Base-by-base conservation (phyloP, 2,797 vertebrate species). In the Thunnus albacares region DNA sequence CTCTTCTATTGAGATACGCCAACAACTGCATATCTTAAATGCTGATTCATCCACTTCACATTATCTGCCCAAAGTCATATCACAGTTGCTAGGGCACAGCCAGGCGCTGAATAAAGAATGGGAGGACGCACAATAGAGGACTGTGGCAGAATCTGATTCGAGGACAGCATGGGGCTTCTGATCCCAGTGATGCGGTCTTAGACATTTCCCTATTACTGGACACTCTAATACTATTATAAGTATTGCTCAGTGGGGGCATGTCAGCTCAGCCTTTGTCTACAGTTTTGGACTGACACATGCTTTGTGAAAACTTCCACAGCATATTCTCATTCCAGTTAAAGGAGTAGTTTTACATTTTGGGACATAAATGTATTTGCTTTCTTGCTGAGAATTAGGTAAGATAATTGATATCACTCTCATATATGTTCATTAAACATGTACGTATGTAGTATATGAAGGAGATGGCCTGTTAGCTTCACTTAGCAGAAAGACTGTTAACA, bases 101-200 rank as follows among this genome's bases (percentile, higher is more conserved):
- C 65, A 56, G 63, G 69, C 26, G 22, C 28, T 55, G n/a, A n/a
- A 22, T 56, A 15, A n/a, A 60, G 58, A 33, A 49, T 47, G 38
- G n/a, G 41, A 59, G n/a, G 30, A 63, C 14, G 9, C 24, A 61
- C 59, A 41, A 64, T 20, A 59, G 57, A 77, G 51, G 47, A 35
- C 30, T 33, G 45, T 49, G 13, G 12, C 43, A 38, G 28, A 43
- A 72, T 49, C 71, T 56, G 47, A 62, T 73, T 56, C 2, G 28
- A 68, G 15, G n/a, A 71, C 69, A 75, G 69, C 47, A 24, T 71
- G 57, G 35, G 22, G 22, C 20, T n/a, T 64, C 45, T 73, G 61
- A 64, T 62, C 69, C 28, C n/a, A 58, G 7, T 17, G 59, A 67
- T 38, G 13, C 17, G 30, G 55, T 56, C 35, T 72, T 63, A 55